Evolutionary conservation across 2,888 invertebrate species (phyloP).

Genomic region (Tetranychus truncatus): DNA sequence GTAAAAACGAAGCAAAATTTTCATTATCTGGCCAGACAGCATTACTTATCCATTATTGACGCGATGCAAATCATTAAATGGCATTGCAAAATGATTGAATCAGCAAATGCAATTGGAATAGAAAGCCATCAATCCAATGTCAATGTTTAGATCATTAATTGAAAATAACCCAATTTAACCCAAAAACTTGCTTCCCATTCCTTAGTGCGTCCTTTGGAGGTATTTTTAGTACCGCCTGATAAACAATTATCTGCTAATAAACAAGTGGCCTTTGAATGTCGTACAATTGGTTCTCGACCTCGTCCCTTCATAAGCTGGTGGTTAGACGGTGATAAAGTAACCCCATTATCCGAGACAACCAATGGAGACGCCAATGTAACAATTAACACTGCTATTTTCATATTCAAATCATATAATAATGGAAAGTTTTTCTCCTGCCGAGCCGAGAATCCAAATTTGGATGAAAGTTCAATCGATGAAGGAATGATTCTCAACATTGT

Average conservation of each 20-base stretch:
- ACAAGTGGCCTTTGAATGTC: constrained; percentile 23
- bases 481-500: constrained; percentile 23
- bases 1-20: too few relatives aligned
- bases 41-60: too few relatives aligned
- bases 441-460: constrained; percentile 22
- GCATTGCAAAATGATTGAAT: too few relatives aligned
- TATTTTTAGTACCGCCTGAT: constrained; percentile 21
- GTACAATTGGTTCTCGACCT: constrained; percentile 24
- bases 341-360: constrained; percentile 16
- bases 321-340: constrained; percentile 18
- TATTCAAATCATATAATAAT: constrained; percentile 21
- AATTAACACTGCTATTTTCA: constrained; percentile 25
- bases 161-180: neutral
- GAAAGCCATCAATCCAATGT: too few relatives aligned
- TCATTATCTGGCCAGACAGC: too few relatives aligned
- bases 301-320: constrained; percentile 24
- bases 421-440: constrained; percentile 23
- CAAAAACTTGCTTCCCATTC: neutral
- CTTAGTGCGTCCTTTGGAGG: constrained; percentile 23
- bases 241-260: constrained; percentile 22
- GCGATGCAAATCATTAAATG: too few relatives aligned
- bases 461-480: constrained; percentile 24
- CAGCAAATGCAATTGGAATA: too few relatives aligned
- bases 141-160: too few relatives aligned
- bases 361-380: constrained; percentile 27